Base-by-base conservation (phyloP, 2,888 invertebrate species). In the Papilio demoleus region DNA sequence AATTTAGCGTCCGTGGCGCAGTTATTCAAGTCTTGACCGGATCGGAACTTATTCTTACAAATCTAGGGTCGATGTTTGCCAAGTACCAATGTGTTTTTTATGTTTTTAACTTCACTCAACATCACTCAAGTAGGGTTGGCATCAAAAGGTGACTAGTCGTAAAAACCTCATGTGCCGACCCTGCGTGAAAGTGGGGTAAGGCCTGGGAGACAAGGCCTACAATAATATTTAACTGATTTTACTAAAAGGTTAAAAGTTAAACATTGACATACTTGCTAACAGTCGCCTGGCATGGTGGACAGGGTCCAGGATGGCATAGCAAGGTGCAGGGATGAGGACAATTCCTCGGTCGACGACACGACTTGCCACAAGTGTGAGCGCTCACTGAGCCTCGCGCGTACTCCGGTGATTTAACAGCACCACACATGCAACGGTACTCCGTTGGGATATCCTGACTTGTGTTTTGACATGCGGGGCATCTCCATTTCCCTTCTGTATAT, bases 391-490 rank as follows among this genome's bases (percentile, higher is more conserved):
- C 92, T 1, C 96, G 95, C 82, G 95, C 95, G 86, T 95, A 95
- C 70, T 95, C 94, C 0, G 98, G 98, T 78, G 96, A 94, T 50
- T 93, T 93, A 1, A 93, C 85, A 82, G 97, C 96, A 27, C 97
- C 97, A 85, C 99, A 99, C 90, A 98, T 99, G 83, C 99, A 99
- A 17, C 93, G 93, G 85, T 99, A 99, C 65, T 96, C 95, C 0
- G 93, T 93, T 0, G 99, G 99, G 65, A 97, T 93, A 27, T 93
- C 93, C 17, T 93, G 88, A 68, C 94, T 95, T 2, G 96, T 94
- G 84, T 97, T 97, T 87, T 99, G 99, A 84, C 99, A 99, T 0
- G 98, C 98, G 0, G 99, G 99, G 84, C 99, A 99, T 22, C 98
- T 95, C 99, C 99, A 99, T 69, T 97, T 96, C 65, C 94, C 94